Conservation (phyloP, 2,113 vertebrate genomes). For the Atlantisia rogersi region DNA sequence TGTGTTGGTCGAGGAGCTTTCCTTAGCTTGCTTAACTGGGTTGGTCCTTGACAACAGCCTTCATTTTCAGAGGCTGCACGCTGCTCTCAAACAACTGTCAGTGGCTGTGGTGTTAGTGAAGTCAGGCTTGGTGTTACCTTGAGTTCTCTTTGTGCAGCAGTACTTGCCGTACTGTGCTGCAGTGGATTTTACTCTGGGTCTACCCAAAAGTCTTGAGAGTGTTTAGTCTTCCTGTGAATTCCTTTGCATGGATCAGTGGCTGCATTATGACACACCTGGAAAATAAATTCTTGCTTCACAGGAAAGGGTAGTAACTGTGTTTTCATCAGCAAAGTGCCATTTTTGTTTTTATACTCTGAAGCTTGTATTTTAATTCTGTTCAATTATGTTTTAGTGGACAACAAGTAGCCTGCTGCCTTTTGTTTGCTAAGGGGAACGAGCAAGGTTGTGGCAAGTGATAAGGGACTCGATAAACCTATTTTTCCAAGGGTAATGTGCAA, state of each 20-base stretch:
- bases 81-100: neutral
- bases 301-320: neutral
- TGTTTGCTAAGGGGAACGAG: neutral
- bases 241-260: neutral
- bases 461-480: neutral
- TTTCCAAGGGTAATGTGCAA: neutral
- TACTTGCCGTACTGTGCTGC: too few relatives aligned
- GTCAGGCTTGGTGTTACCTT: neutral
- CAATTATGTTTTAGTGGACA: neutral
- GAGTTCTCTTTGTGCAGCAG: neutral
- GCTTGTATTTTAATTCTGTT: neutral
- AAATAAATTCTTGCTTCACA: neutral
- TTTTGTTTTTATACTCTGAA: neutral
- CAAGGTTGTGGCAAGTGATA: neutral
- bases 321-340: neutral
- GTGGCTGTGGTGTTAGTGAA: neutral
- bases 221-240: neutral
- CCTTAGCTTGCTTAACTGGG: neutral
- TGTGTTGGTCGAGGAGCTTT: neutral
- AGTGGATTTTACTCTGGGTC: too few relatives aligned
- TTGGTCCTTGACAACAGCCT: neutral
- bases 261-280: neutral
- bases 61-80: rapidly evolving
- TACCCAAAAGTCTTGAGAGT: too few relatives aligned
- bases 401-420: neutral